Base-by-base conservation (phyloP, 2,797 vertebrate genomes). In the Sarcoramphus papa region DNA sequence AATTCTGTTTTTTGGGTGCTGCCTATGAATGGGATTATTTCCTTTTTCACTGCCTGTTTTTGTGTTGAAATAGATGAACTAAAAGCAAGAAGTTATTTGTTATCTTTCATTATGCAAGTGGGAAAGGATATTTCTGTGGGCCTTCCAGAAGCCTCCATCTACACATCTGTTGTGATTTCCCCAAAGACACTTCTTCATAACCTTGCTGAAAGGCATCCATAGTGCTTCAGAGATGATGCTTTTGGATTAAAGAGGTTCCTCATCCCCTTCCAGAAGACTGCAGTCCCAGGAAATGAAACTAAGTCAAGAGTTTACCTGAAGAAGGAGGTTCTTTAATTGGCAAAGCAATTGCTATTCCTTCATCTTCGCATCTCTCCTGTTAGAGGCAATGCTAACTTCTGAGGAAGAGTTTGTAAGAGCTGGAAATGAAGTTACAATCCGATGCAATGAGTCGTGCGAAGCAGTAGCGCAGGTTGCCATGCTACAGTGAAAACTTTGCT, bases 111-210 rank as follows among this genome's bases (percentile, higher is more conserved):
- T 53, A 59, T 83, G 79, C 64, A 81, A 65, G 65, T 40, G 30
- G 90, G 54, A 90, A 83, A 90, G 68, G 75, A 77, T 90, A 43
- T 84, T 92, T 80, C 92, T 64, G 60, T 91, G 75, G 47, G 50
- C 87, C 53, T 93, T 93, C 82, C 62, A 62, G 73, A 91, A 91
- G 54, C 57, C 33, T 95, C 89, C 78, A 27, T 89, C 57, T 82
- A 13, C 31, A 41, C 63, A 24, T 65, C 45, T 69, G 0, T 72
- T 81, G 40, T 23, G 53, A 37, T 75, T 86, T 91, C 62, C 69
- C 17, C 33, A 20, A 65, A 74, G 86, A 77, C 37, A 5, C 18
- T 80, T 81, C 33, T 64, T 64, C 23, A 18, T 81, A 59, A 65
- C 40, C 33, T 63, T 73, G 10, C 51, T 67, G 77, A 75, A 88